A percentile compares a stretch with the other conserved stretches of the same genome.
Evolutionary conservation across 2,888 invertebrate genomes (phyloP).

Genomic region (Acleris emargana): DNA sequence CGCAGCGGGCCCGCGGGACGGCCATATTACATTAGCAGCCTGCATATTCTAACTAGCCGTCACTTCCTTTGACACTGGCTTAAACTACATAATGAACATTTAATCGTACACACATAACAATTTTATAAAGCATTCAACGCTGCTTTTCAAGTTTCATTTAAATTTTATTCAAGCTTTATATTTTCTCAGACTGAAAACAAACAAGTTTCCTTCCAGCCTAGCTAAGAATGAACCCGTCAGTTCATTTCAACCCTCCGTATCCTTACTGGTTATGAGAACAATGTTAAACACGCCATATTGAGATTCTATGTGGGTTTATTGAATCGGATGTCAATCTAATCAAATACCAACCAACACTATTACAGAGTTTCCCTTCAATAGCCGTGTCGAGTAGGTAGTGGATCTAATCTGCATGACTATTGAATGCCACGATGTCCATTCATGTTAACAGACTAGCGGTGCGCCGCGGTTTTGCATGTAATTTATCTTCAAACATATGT

Average conservation of each 20-base stretch:
- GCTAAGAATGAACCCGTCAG: no score
- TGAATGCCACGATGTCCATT: constrained; percentile 53
- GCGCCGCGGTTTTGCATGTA: background rate
- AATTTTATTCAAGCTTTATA: no score
- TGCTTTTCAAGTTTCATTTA: no score
- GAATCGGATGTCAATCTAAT: constrained; percentile 23
- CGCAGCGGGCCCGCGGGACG: constrained; percentile 47
- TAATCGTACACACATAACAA: no score
- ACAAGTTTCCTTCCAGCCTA: no score
- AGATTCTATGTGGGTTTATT: constrained; percentile 13
- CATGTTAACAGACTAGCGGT: constrained; percentile 7
- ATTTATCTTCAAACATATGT: background rate
- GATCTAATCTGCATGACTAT: constrained; percentile 69
- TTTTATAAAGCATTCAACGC: no score
- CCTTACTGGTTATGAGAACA: background rate
- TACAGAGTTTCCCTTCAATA: constrained; percentile 18
- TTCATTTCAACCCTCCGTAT: background rate
- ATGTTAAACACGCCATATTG: background rate
- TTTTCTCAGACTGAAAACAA: no score
- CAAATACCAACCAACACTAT: constrained; percentile 28
- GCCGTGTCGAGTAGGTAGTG: constrained; percentile 11
- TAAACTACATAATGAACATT: constrained; percentile 1
- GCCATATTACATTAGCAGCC: constrained; percentile 54
- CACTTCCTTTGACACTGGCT: constrained; percentile 40
- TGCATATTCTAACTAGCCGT: constrained; percentile 50